Evolutionary conservation across 2,113 vertebrate genomes (phyloP), one percentile per base, ranked within the genome.

Genomic region (Oreochromis tanganicae): DNA sequence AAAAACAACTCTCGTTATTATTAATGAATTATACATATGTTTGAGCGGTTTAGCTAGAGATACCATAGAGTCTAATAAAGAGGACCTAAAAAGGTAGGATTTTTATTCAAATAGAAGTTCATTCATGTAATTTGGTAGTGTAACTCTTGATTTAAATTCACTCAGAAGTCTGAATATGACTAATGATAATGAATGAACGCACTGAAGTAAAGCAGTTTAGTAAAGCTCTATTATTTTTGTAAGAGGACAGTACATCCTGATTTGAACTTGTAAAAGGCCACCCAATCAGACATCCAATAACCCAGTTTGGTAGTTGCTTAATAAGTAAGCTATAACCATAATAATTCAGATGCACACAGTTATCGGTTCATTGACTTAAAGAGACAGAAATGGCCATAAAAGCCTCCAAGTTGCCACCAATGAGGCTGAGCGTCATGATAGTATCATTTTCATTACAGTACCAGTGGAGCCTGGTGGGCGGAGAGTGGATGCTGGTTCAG

Each of bases 401-500:
- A 80, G 55, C 82, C 43, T 24, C 21, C 19, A 56, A 81, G 80
- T 80, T 80, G 84, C 82, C 87, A 83, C 86, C 82, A 81, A 32
- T 50, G 87, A 90, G 82, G 55, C 86, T 68, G 46, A 87, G 68
- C 84, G 27, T 90, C 66, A 73, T 38, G 73, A 87, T 63, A 4
- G 56, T 57, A 43, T 91, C 68, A 57, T 93, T 91, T 90, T 94
- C 85, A 90, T 87, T 52, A 80, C 56, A 81, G 79, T 24, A 82
- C 80, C 59, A 68, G 87, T 13, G 84, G 80, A 88, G 86, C 71
- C 86, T 91, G 75, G 87, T 86, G 88, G 91, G 89, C 82, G 84
- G 78, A 93, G 83, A 71, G 89, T 63, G 48, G 83, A 84, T 71
- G 86, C 75, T 43, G 55, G 83, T 63, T 91, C 66, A 11, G 32